phyloP scores from a whole-genome alignment of 2,797 vertebrate genomes.

The Melanogrammus aeglefinus region DNA sequence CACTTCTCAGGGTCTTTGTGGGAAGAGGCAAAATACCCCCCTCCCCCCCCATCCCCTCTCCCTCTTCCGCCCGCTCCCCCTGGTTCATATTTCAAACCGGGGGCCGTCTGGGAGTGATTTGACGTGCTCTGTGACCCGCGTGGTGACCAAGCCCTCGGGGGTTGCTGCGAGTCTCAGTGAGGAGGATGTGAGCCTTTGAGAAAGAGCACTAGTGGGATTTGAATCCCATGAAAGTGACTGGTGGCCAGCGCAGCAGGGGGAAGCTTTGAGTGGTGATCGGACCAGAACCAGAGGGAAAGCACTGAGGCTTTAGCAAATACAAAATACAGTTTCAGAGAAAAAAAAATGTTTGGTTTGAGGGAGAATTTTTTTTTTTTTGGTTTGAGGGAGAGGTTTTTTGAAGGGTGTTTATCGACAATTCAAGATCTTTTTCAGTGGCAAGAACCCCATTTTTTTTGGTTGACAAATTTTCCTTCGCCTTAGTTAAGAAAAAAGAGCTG shows the following conservation, averaged over 20 bases:
- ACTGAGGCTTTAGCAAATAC: too few relatives aligned
- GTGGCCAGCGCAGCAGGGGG: constrained; percentile 36
- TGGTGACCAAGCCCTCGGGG: constrained; percentile 61
- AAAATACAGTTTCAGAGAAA: too few relatives aligned
- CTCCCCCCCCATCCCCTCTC: background rate
- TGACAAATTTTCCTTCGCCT: background rate
- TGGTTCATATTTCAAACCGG: constrained; percentile 31
- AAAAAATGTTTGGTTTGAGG: too few relatives aligned
- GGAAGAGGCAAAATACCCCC: constrained; percentile 24
- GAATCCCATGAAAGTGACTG: constrained; percentile 50
- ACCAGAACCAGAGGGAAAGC: background rate
- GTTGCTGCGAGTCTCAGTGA: constrained; percentile 59
- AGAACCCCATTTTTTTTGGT: background rate
- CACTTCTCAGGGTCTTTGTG: constrained; percentile 23
- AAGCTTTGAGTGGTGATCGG: constrained; percentile 1
- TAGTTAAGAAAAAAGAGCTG: background rate
- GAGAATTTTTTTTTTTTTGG: too few relatives aligned
- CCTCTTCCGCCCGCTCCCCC: constrained; percentile 16
- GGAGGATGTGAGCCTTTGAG: constrained; percentile 67
- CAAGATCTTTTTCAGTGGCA: background rate
- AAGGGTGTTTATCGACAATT: background rate
- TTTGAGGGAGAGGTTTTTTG: background rate
- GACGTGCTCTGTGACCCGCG: constrained; percentile 66
- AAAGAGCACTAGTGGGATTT: constrained; percentile 51
- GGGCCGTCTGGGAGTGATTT: constrained; percentile 71